Evolutionary conservation across 2,113 vertebrate genomes (phyloP), one percentile per base, ranked within the genome.

Genomic region (Sebastes fasciatus): DNA sequence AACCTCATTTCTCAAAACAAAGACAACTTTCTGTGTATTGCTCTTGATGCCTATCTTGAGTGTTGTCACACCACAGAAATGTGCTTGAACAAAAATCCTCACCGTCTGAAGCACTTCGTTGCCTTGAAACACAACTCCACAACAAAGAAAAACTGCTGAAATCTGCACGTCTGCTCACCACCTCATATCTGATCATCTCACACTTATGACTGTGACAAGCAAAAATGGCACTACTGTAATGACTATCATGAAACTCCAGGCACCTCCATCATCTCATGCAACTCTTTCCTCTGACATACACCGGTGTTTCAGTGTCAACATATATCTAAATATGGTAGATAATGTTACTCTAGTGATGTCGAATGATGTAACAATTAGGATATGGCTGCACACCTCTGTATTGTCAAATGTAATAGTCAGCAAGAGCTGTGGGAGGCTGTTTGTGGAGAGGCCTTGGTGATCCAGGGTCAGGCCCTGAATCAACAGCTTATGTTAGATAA

Each of bases 401-500:
- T 11, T 74, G 55, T 60, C 8, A 74, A 45, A 77, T 54, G 48
- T 7, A 80, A 76, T 2, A 81, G 40, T 11, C 23, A 26, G 23
- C 23, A 26, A 26, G 23, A 26, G 23, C 23, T 26, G 23, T 26
- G 23, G 23, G 23, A 26, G 23, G 23, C 23, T n/a, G 78, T 89
- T 87, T 78, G 77, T 66, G 43, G 79, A 84, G 70, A 81, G 88
- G 76, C 82, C 84, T 84, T 86, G 67, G 79, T 79, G 77, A 83
- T 74, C 77, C 83, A 64, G 88, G 88, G 83, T 90, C 88, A 86
- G 34, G 57, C 26, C 48, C 80, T 90, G 79, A 90, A 91, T 85
- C 86, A 87, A 85, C 86, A 89, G 86, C 81, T 92, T 90, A 72
- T 52, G 83, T 86, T 77, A 84, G 88, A 91, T 88, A 90, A 89